Evolutionary conservation across 2,888 invertebrate species (phyloP), one percentile per base, ranked within the genome.

Genomic region (Drosophila sordidula): DNA sequence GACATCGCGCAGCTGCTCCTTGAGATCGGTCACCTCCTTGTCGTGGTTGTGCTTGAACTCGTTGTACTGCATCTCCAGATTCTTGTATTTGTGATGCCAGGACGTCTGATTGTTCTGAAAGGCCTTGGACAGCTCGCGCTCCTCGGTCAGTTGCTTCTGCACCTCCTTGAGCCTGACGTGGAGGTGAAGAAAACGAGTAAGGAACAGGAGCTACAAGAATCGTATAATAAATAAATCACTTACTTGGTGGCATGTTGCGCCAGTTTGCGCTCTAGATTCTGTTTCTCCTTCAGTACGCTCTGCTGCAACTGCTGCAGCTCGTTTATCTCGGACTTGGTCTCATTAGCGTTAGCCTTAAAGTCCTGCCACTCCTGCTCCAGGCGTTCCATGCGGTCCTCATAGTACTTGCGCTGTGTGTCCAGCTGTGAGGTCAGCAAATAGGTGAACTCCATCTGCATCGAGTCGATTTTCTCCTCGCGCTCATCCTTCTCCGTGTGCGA

Each of bases 361-460:
- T 93, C 93, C 16, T 93, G 93, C 81, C 94, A 93, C 75, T 95
- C 95, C 32, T 93, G 80, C 89, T 94, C 93, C 25, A 94, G 79
- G 36, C 94, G 93, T 39, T 93, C 93, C 70, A 97, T 93, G 82
- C 94, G 95, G 54, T 97, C 96, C 91, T 99, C 98, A 92, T 97
- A 99, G 92, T 96, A 98, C 81, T 95, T 94, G 18, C 99, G 93
- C 92, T 99, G 99, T 14, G 97, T 95, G 92, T 99, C 99, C 50
- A 99, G 93, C 89, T 99, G 99, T 52, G 97, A 97, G 2, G 99
- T 99, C 45, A 99, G 93, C 64, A 99, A 94, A 93, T 99, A 98
- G 0, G 98, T 98, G 91, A 98, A 99, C 93, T 99, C 99, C 68
- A 99, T 93, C 91, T 98, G 98, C 54, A 99, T 96, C 0, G 98